Percentiles rank a stretch among this genome's conserved stretches.
These are phyloP conservation scores for Drosophila sproati DNA, from an alignment of 1,140 invertebrate genomes.

Conservation along the genomic window DNA sequence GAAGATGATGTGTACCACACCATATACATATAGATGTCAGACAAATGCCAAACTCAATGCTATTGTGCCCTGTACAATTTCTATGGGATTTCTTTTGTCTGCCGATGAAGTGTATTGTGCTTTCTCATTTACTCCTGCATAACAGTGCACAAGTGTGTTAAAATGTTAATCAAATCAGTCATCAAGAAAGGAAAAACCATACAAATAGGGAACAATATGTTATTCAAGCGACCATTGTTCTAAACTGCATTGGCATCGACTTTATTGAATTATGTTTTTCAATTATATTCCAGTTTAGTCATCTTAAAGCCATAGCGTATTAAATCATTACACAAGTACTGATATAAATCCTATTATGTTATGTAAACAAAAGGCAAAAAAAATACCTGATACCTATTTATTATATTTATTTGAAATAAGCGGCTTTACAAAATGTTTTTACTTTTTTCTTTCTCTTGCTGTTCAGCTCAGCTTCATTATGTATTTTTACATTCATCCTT, in stretches of 20 bases:
- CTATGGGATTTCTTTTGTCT: slow-evolving; percentile 40
- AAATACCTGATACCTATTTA: neutral
- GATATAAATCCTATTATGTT: no score
- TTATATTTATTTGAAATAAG: neutral
- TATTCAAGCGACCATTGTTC: slow-evolving; percentile 36
- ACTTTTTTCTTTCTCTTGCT: slow-evolving; percentile 25
- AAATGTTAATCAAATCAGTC: slow-evolving; percentile 63
- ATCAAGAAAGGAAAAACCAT: slow-evolving; percentile 10
- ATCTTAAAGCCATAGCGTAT: no score
- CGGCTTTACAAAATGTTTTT: slow-evolving; percentile 37
- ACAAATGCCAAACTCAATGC: slow-evolving; percentile 9
- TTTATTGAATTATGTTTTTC: no score
- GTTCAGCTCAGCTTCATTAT: neutral
- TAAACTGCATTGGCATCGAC: slow-evolving; percentile 4
- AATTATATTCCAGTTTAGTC: no score
- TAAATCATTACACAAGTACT: no score
- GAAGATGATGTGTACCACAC: slow-evolving; percentile 21
- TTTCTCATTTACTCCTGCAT: slow-evolving; percentile 30
- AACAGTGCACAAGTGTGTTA: slow-evolving; percentile 22
- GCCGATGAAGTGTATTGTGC: slow-evolving; percentile 17
- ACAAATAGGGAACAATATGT: slow-evolving; percentile 40
- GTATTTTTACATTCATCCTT: slow-evolving; percentile 43
- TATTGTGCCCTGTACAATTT: slow-evolving; percentile 31
- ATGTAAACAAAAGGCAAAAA: no score
- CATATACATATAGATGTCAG: slow-evolving; percentile 2